These are phyloP conservation scores for Glaucidium brasilianum DNA, from an alignment of 2,113 vertebrate genomes.

Conservation along the genomic window DNA sequence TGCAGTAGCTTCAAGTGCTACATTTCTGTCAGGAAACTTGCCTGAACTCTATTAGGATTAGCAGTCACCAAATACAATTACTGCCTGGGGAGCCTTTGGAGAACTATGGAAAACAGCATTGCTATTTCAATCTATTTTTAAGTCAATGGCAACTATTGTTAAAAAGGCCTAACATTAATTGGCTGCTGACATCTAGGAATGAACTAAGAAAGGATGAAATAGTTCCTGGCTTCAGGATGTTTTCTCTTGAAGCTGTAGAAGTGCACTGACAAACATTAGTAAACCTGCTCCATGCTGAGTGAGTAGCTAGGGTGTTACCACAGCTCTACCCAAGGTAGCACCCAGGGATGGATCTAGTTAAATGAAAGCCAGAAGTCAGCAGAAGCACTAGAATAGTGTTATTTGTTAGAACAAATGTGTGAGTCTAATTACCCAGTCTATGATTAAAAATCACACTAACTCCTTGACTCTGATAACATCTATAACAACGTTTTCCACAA, in stretches of 20 bases:
- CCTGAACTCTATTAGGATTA: not conserved
- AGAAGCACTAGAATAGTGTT: not conserved
- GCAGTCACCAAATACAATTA: not conserved
- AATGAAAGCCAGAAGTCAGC: not conserved
- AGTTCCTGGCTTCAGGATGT: not conserved
- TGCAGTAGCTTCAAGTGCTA: not conserved
- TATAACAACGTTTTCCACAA: not conserved
- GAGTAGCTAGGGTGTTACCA: not conserved
- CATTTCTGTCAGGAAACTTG: not conserved
- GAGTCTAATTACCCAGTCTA: not conserved
- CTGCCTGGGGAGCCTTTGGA: not conserved
- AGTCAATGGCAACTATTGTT: not conserved
- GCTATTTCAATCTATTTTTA: not conserved
- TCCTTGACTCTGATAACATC: not conserved
- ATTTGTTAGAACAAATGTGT: not conserved
- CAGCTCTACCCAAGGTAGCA: not conserved
- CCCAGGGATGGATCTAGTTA: not conserved
- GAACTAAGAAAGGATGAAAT: not conserved
- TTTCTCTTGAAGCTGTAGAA: not conserved
- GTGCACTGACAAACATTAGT: not conserved
- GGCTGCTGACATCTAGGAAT: not conserved
- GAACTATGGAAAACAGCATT: not conserved
- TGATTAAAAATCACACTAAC: not conserved
- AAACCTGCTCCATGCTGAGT: fast-evolving
- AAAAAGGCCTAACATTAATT: not conserved